phyloP scores from a whole-genome alignment of 2,888 invertebrate genomes.

The Apodemia zela region DNA sequence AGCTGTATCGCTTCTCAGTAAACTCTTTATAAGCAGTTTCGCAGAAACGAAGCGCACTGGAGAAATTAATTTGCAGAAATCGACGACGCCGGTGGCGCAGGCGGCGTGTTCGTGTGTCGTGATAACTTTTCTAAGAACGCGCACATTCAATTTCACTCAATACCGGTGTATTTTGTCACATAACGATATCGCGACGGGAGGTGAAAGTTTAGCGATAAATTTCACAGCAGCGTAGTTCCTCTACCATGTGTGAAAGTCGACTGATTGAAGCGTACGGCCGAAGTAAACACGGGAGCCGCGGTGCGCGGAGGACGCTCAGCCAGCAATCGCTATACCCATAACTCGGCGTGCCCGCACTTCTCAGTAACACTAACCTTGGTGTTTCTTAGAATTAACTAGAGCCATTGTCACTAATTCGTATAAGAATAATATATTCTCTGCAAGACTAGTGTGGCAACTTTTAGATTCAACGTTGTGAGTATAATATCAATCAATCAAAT shows the following conservation, averaged over 20 bases:
- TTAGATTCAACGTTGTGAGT: neutral
- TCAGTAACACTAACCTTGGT: slow-evolving; percentile 72
- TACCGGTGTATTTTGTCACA: slow-evolving; percentile 65
- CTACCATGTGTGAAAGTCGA: slow-evolving; percentile 55
- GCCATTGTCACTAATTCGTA: slow-evolving; percentile 76
- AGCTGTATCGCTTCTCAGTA: slow-evolving; percentile 73
- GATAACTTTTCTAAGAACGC: slow-evolving; percentile 67
- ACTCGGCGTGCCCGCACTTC: slow-evolving; percentile 54
- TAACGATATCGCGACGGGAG: slow-evolving; percentile 66
- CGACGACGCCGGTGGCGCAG: slow-evolving; percentile 54
- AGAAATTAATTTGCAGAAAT: slow-evolving; percentile 78
- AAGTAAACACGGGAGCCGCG: slow-evolving; percentile 35
- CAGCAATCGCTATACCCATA: slow-evolving; percentile 35
- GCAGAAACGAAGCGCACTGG: slow-evolving; percentile 68
- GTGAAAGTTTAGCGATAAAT: slow-evolving; percentile 68
- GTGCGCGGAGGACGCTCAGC: slow-evolving; percentile 30
- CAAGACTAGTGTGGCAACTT: slow-evolving; percentile 35
- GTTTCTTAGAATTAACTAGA: slow-evolving; percentile 72
- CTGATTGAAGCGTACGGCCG: slow-evolving; percentile 42
- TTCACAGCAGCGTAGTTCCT: slow-evolving; percentile 48
- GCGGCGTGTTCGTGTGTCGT: slow-evolving; percentile 58
- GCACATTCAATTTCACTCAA: slow-evolving; percentile 75
- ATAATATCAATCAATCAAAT: neutral
- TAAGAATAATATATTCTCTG: slow-evolving; percentile 60
- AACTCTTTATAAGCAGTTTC: slow-evolving; percentile 77